phyloP scores from a whole-genome alignment of 2,113 vertebrate species.

The Haemorhous mexicanus region DNA sequence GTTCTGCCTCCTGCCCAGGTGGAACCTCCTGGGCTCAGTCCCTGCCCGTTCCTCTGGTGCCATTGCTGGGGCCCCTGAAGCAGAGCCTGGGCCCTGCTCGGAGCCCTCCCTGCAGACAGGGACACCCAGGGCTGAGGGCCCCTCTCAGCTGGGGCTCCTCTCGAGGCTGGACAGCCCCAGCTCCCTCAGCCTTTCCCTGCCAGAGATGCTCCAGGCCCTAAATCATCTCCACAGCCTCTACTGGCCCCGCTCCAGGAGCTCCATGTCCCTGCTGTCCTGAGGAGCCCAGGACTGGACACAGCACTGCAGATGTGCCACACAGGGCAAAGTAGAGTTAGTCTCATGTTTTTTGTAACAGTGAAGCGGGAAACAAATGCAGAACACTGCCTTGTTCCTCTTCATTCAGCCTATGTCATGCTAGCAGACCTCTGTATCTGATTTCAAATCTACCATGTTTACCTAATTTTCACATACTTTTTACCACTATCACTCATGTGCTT shows the following conservation, averaged over 20 bases:
- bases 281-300: not conserved
- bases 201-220: not conserved
- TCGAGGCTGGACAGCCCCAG: no score
- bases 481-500: not conserved
- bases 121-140: no score
- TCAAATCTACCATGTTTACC: not conserved
- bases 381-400: not conserved
- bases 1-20: not conserved
- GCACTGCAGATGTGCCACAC: not conserved
- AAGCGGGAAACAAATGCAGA: not conserved
- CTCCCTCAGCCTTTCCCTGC: no score
- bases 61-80: no score
- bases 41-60: not conserved
- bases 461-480: not conserved
- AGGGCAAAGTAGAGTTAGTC: not conserved
- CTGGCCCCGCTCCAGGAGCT: not conserved
- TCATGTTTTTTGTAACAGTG: not conserved
- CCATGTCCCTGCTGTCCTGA: not conserved
- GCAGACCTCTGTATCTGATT: not conserved
- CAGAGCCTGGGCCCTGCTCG: no score
- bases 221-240: accelerated
- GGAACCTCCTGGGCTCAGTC: not conserved
- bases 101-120: no score
- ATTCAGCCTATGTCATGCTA: not conserved
- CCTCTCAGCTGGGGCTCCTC: no score